Evolutionary conservation across 2,797 vertebrate genomes (phyloP).

Genomic region (Smutsia temminckii): DNA sequence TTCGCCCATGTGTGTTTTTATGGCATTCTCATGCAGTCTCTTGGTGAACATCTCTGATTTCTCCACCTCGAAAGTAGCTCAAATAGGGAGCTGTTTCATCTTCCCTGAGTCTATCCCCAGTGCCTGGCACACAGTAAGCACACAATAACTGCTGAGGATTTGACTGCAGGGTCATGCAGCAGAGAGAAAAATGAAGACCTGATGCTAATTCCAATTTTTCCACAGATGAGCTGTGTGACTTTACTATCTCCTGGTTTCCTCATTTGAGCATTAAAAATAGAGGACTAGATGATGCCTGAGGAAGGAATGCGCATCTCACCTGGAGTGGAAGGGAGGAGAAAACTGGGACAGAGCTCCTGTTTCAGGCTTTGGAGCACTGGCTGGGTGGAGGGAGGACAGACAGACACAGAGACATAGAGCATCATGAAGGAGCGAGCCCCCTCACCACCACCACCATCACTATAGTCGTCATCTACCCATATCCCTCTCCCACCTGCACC

Average conservation of each 20-base stretch:
- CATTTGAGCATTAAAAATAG: background rate
- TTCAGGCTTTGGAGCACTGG: constrained; percentile 77
- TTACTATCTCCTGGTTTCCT: background rate
- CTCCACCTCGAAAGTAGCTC: background rate
- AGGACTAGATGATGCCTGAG: background rate
- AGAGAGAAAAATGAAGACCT: background rate
- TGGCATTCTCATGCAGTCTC: background rate
- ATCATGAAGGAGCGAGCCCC: background rate
- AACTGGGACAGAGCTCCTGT: constrained; percentile 88
- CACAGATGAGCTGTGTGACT: background rate
- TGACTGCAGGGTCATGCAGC: background rate
- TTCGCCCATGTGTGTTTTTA: background rate
- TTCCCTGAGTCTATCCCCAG: background rate
- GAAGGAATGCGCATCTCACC: constrained; percentile 79
- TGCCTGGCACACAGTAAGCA: background rate
- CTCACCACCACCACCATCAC: too few relatives aligned
- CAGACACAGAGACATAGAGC: background rate
- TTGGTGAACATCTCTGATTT: background rate
- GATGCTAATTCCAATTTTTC: background rate
- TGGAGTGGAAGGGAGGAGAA: constrained; percentile 83
- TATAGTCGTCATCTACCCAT: background rate
- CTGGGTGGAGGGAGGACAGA: constrained; percentile 75
- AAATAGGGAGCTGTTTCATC: background rate
- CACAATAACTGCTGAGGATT: background rate
- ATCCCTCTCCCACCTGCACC: background rate